These are phyloP conservation scores for Cromileptes altivelis DNA, from an alignment of 2,113 vertebrate genomes.

Conservation along the genomic window DNA sequence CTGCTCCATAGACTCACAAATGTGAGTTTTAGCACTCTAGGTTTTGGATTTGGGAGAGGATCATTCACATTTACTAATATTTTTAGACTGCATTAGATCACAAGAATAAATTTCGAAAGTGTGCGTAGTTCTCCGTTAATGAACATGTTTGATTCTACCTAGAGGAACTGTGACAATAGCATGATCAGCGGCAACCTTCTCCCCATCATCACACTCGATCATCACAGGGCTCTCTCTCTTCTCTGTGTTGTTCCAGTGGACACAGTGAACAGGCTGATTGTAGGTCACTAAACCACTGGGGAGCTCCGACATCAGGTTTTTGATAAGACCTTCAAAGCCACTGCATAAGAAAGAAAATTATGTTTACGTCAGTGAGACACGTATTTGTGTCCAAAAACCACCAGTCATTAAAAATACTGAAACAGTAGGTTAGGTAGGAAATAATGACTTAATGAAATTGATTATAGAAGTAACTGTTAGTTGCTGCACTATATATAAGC, in stretches of 20 bases:
- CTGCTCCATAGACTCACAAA: too few relatives aligned
- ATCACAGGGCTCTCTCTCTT: conserved; percentile 71
- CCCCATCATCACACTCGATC: conserved; percentile 90
- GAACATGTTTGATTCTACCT: conserved; percentile 75
- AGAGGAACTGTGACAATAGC: conserved; percentile 89
- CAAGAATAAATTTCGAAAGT: too few relatives aligned
- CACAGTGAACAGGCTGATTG: conserved; percentile 86
- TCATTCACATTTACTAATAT: too few relatives aligned
- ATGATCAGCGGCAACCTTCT: conserved; percentile 86
- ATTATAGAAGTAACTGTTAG: neutral
- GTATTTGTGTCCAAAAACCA: too few relatives aligned
- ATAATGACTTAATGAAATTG: neutral
- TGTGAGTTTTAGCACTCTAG: too few relatives aligned
- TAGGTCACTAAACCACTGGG: conserved; percentile 84
- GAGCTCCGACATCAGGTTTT: conserved; percentile 84
- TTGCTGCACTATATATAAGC: too few relatives aligned
- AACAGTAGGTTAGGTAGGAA: neutral
- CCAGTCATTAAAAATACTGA: too few relatives aligned
- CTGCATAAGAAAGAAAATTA: conserved; percentile 74
- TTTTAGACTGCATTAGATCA: too few relatives aligned
- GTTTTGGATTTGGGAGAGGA: too few relatives aligned
- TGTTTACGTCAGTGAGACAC: neutral
- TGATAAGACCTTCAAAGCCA: conserved; percentile 90
- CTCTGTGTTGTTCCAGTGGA: conserved; percentile 88
- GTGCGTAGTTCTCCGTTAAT: too few relatives aligned